Conservation (phyloP, 2,113 vertebrate species). For the Pelmatolapia mariae region DNA sequence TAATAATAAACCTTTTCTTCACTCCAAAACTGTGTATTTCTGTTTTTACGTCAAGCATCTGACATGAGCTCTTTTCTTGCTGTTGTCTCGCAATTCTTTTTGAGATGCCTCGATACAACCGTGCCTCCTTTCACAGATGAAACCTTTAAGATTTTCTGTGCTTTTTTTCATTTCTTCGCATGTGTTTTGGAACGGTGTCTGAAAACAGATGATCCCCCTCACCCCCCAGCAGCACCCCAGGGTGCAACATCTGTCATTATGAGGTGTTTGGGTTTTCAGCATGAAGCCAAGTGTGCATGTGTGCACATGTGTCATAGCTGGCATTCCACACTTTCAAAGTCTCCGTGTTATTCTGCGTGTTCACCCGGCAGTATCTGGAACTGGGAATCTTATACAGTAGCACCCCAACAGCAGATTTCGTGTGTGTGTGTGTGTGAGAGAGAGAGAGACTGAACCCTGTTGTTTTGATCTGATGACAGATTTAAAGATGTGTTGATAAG, state of each 20-base stretch:
- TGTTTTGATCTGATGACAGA: conserved; percentile 45
- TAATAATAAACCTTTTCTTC: conserved; percentile 31
- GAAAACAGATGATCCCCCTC: neutral
- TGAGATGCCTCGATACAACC: neutral
- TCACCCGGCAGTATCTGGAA: conserved; percentile 18
- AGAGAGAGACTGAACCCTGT: neutral
- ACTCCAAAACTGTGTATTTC: neutral
- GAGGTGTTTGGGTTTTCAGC: conserved; percentile 31
- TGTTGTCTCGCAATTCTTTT: neutral
- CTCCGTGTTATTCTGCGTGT: conserved; percentile 36
- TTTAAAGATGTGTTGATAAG: conserved; percentile 14
- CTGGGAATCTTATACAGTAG: conserved; percentile 30
- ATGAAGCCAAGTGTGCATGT: conserved; percentile 9
- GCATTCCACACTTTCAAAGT: conserved; percentile 45
- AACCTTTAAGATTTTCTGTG: neutral
- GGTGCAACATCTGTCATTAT: conserved; percentile 47
- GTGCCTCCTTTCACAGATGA: neutral
- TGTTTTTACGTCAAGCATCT: neutral
- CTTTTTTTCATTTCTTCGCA: neutral
- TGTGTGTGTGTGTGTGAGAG: neutral
- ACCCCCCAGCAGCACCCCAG: neutral
- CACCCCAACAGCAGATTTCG: neutral
- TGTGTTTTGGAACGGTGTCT: neutral
- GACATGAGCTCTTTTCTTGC: neutral
- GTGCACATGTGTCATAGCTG: conserved; percentile 37